Conservation (phyloP, 2,888 invertebrate species). For the Spicauda simplicius region DNA sequence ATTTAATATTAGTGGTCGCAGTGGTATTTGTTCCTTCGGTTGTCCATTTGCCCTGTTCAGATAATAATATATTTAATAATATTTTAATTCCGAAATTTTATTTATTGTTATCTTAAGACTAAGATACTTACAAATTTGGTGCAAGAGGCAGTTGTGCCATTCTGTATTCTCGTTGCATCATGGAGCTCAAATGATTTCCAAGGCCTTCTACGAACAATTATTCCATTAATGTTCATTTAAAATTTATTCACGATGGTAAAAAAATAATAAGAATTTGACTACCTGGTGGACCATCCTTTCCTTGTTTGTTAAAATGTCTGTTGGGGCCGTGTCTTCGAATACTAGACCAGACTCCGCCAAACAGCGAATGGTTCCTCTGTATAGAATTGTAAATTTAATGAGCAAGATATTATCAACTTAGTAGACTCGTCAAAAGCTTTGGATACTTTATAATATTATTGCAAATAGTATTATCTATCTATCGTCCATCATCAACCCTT, state of each 20-base stretch:
- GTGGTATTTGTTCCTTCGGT: constrained; percentile 90
- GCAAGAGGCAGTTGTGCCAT: constrained; percentile 66
- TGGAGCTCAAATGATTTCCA: constrained; percentile 79
- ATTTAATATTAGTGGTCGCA: constrained; percentile 89
- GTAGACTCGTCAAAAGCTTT: too few relatives aligned
- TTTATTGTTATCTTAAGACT: not conserved
- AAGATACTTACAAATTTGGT: constrained; percentile 69
- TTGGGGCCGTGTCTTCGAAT: constrained; percentile 90
- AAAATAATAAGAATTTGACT: constrained; percentile 29
- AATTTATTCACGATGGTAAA: not conserved
- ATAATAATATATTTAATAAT: not conserved
- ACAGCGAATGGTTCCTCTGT: constrained; percentile 97
- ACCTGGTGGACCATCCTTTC: constrained; percentile 70
- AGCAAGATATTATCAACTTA: not conserved
- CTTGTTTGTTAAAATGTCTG: constrained; percentile 66
- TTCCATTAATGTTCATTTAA: not conserved
- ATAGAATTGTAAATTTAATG: not conserved
- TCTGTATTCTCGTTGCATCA: constrained; percentile 82
- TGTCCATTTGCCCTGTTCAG: constrained; percentile 74
- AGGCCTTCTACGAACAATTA: constrained; percentile 61
- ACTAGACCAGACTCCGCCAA: constrained; percentile 98
- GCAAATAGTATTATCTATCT: too few relatives aligned
- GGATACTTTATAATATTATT: too few relatives aligned
- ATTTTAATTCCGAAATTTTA: not conserved
- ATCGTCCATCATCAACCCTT: too few relatives aligned